A percentile compares a stretch with the other conserved stretches of the same genome.
phyloP scores from a whole-genome alignment of 1,140 invertebrate species.

The Lepidurus packardi region DNA sequence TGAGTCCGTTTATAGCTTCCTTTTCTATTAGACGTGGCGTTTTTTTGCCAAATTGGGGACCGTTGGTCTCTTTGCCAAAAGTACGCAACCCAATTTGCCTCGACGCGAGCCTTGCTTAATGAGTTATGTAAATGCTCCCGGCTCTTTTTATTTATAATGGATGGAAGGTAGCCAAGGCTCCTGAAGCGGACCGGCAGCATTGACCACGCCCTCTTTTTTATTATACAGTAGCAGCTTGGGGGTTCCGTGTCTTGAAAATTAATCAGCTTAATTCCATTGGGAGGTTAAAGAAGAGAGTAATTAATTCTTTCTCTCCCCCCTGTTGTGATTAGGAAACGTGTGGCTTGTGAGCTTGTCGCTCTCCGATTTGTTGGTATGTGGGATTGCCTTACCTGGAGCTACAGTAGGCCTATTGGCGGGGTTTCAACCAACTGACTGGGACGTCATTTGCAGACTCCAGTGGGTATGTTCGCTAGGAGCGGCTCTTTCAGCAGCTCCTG shows the following conservation, averaged over 20 bases:
- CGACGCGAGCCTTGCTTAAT: neutral
- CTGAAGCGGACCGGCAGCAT: neutral
- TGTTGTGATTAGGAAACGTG: slow-evolving; percentile 61
- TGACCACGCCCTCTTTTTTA: neutral
- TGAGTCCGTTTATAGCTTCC: slow-evolving; percentile 1
- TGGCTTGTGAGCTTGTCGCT: slow-evolving; percentile 71
- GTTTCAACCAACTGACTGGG: slow-evolving; percentile 22
- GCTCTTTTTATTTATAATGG: neutral
- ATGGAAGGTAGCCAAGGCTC: slow-evolving; percentile 13
- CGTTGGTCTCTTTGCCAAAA: slow-evolving; percentile 17
- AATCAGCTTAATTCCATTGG: neutral
- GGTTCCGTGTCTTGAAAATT: neutral
- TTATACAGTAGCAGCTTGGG: neutral
- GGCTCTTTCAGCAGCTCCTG: neutral
- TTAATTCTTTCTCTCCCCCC: slow-evolving; percentile 30
- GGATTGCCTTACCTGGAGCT: slow-evolving; percentile 62
- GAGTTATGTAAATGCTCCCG: slow-evolving; percentile 5
- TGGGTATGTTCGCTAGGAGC: neutral
- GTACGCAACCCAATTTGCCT: neutral
- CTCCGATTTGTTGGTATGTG: slow-evolving; percentile 65
- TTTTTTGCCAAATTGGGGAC: neutral
- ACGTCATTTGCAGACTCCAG: slow-evolving; percentile 16
- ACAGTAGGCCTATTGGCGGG: slow-evolving; percentile 48
- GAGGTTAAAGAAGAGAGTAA: neutral
- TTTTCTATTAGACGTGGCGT: neutral